Conservation (phyloP, 2,797 vertebrate species). For the Prionace glauca region DNA sequence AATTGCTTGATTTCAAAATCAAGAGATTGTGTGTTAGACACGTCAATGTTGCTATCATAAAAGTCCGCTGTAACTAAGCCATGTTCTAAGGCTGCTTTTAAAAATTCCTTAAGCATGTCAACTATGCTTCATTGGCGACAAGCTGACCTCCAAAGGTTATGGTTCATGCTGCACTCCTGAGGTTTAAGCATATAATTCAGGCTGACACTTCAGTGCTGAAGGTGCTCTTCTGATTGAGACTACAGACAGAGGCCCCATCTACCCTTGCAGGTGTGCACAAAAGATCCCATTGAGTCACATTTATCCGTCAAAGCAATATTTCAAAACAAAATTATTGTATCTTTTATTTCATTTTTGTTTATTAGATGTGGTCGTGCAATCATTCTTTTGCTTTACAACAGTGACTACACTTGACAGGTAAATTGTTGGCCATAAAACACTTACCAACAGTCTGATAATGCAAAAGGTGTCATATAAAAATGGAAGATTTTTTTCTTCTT, state of each 20-base stretch:
- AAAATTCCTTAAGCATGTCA: background rate
- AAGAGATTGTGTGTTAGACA: background rate
- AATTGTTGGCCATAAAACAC: background rate
- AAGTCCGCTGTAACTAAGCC: background rate
- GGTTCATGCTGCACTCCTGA: background rate
- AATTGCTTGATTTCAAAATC: background rate
- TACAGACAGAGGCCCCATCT: background rate
- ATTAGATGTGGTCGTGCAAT: background rate
- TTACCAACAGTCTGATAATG: background rate
- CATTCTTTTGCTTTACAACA: background rate
- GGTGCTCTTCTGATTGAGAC: background rate
- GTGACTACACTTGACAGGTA: background rate
- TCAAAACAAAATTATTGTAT: background rate
- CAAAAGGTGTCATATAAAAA: background rate
- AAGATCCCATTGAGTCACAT: background rate
- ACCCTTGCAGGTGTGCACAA: background rate
- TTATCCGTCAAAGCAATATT: background rate
- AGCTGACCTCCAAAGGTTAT: background rate
- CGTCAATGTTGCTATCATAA: background rate
- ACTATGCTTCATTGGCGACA: background rate
- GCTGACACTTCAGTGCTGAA: background rate
- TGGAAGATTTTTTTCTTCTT: background rate
- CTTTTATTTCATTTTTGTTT: background rate
- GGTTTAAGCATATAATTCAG: background rate
- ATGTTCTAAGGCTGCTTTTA: background rate